Evolutionary conservation across 1,140 invertebrate genomes (phyloP), one percentile per base, ranked within the genome.

Genomic region (Trichonephila clavipes): DNA sequence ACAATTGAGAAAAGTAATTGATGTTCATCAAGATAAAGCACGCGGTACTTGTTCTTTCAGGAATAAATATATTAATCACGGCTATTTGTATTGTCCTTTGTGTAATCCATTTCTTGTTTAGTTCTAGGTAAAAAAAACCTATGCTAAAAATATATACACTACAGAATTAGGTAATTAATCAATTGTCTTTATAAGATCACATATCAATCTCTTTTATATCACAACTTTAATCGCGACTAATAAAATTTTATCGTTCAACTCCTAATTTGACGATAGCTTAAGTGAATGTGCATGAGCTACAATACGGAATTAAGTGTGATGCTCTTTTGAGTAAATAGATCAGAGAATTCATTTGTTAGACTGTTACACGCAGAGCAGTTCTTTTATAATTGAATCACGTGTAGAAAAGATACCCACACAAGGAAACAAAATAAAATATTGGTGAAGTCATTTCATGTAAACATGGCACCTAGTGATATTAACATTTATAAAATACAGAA

Each of bases 11-110:
- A n/a, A 28, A 24, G 14, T 69, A 69, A 69, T 62, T 14, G 66
- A 69, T 69, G 66, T 24, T 21, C 66, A n/a, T 7, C 7, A 51
- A 51, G 51, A 51, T 51, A 10, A 51, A 51, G 2, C 10, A n/a
- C 21, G 19, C 64, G 34, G 51, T 69, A 8, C n/a, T 69, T 12
- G 21, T 69, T 28, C n/a, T 69, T 24, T n/a, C 66, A 69, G 10
- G 66, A 69, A 69, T 24, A 69, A 69, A 69, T 24, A 69, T 69
- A 69, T 69, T 12, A n/a, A 69, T 69, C 66, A 69, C 66, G 66
- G 51, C 21, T 64, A 21, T 28, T 16, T 34, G 72, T 34, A 77
- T 77, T 77, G 72, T 77, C 34, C 72, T 40, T 77, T 40, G 51
- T 77, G 28, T 72, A 16, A 14, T 14, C 3, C 0, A 18, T 18